Base-by-base conservation (phyloP, 1,140 invertebrate species). In the Idris sp. region DNA sequence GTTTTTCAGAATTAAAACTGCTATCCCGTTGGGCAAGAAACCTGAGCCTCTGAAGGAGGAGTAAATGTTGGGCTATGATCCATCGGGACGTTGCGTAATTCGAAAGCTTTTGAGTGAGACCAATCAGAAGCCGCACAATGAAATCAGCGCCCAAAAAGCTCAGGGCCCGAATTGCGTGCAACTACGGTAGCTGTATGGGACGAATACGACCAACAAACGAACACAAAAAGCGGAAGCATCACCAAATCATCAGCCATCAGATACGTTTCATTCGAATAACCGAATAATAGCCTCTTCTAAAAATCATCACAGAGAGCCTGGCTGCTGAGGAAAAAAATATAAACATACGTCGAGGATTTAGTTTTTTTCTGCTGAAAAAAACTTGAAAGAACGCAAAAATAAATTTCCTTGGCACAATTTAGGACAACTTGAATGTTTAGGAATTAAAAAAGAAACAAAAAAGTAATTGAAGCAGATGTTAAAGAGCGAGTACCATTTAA, bases 21-120 rank as follows among this genome's bases (percentile, higher is more conserved):
- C 95, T 67, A 92, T 97, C 84, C 96, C 96, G 58, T 92, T 97
- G 86, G 94, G 94, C 76, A 95, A 96, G 89, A 97, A 97, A 89
- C 90, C 92, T 76, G 92, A 92, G 78, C 91, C 92, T 78, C 89
- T 92, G 74, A 94, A 94, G 89, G 94, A 96, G 86, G 93, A 96
- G 90, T 95, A 95, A 91, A 33, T 56, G 9, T 13, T 49, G 10
- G n/a, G n/a, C n/a, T n/a, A n/a, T n/a, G 16, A 61, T 44, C 9
- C 19, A 22, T n/a, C 14, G 13, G 18, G 18, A 51, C 38, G 49
- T 67, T 56, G 62, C 74, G 53, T 68, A 64, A 73, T 61, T 67
- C 54, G 58, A 76, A 44, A 53, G 69, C 69, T 73, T 64, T 58
- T 59, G 59, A 64, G 51, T 59, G 28, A 64, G 53, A 61, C 44